Evolutionary conservation across 2,888 invertebrate genomes (phyloP), one percentile per base, ranked within the genome.

Genomic region (Spilarctia lutea): DNA sequence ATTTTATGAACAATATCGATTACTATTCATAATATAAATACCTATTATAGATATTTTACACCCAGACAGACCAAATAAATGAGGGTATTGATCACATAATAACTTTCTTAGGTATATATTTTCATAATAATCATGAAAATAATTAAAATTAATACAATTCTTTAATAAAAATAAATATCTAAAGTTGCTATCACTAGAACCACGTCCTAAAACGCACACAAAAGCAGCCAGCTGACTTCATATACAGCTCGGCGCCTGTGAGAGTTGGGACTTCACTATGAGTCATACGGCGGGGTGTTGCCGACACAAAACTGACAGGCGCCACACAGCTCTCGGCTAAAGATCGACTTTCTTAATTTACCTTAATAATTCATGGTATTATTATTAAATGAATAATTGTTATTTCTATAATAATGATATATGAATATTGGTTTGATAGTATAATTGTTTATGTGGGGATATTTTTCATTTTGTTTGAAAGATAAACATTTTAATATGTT

Each of bases 231-330:
- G 82, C 80, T 80, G 79, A 79, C 75, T 77, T 11, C 75, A 77
- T 39, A 56, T 30, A 35, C 69, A 68, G 33, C 74, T 74, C n/a
- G 60, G 87, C 89, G 90, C 91, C 88, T 90, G 91, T 89, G 89
- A 90, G 90, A 72, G 85, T 81, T 83, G 80, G 94, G 94, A 84
- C 85, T 94, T 93, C 89, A 90, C 94, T 82, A 87, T 95, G 95
- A 95, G 85, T 95, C 95, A 95, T 89, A 85, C 88, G 87, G 92
- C 89, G 85, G 88, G 82, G 80, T 79, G 78, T 84, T 88, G 91
- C 88, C 87, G 77, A 83, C 82, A 76, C 74, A 56, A 69, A 78
- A 74, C 77, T 72, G 77, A 13, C 88, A 92, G 92, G 91, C 89
- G 89, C 83, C 80, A 67, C 72, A 20, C 2, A 39, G 42, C 52